Conservation (phyloP, 2,797 vertebrate species). For the Salarias fasciatus region DNA sequence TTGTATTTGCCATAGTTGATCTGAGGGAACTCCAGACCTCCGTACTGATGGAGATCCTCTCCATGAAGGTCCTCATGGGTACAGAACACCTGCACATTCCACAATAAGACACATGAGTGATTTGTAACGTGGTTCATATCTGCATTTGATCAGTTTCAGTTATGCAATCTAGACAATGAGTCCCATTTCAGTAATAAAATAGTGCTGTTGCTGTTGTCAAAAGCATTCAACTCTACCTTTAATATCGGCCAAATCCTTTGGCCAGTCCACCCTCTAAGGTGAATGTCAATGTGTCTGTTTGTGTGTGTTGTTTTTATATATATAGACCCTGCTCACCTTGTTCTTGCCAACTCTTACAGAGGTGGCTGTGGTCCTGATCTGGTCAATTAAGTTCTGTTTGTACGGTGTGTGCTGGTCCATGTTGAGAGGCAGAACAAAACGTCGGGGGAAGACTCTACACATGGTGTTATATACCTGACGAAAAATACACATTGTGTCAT, state of each 20-base stretch:
- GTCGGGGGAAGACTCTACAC: slow-evolving; percentile 82
- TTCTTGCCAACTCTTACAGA: slow-evolving; percentile 75
- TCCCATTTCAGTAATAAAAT: too few relatives aligned
- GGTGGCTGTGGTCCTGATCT: slow-evolving; percentile 76
- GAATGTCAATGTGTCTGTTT: too few relatives aligned
- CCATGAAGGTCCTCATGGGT: slow-evolving; percentile 87
- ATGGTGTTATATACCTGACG: slow-evolving; percentile 83
- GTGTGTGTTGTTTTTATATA: too few relatives aligned
- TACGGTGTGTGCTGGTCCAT: slow-evolving; percentile 68
- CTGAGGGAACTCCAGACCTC: slow-evolving; percentile 92
- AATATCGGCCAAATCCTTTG: too few relatives aligned
- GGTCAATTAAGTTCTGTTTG: slow-evolving; percentile 81
- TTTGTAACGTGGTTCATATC: too few relatives aligned
- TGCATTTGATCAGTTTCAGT: too few relatives aligned
- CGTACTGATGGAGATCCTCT: slow-evolving; percentile 82
- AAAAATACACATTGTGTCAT: slow-evolving; percentile 27
- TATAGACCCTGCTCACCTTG: slow-evolving; percentile 49
- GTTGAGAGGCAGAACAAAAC: slow-evolving; percentile 90
- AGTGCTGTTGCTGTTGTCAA: too few relatives aligned
- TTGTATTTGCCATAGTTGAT: slow-evolving; percentile 88
- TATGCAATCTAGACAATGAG: too few relatives aligned
- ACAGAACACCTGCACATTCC: slow-evolving; percentile 84
- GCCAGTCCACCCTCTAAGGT: too few relatives aligned
- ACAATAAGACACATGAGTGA: too few relatives aligned
- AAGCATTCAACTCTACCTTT: too few relatives aligned